These are phyloP conservation scores for Rhodeus uyekii DNA, from an alignment of 2,797 vertebrate species.

Conservation along the genomic window DNA sequence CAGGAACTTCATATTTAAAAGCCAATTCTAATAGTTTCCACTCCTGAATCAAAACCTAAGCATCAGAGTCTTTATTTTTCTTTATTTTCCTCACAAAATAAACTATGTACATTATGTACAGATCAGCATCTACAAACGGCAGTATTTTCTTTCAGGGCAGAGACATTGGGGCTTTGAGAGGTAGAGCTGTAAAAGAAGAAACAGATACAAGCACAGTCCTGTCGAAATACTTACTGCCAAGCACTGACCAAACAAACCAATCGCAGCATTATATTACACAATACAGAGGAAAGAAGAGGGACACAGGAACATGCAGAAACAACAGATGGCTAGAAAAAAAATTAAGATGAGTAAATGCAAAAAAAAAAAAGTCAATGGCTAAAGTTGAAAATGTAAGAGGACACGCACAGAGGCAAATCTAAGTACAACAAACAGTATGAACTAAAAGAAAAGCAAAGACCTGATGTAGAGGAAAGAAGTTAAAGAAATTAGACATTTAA, in stretches of 20 bases:
- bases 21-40: not conserved
- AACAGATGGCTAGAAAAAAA: not conserved
- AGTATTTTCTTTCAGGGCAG: conserved; percentile 35
- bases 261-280: conserved; percentile 13
- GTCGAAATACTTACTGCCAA: conserved; percentile 58
- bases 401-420: conserved; percentile 36
- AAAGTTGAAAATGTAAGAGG: conserved; percentile 34
- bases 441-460: conserved; percentile 13
- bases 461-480: conserved; percentile 47
- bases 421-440: conserved; percentile 35
- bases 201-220: conserved; percentile 26
- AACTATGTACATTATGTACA: conserved; percentile 50
- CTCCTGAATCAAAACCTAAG: not conserved
- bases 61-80: not conserved
- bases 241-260: conserved; percentile 48
- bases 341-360: conserved; percentile 1
- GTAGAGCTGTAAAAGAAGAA: conserved; percentile 55
- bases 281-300: not conserved
- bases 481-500: conserved; percentile 28
- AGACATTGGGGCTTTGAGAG: conserved; percentile 32
- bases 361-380: conserved; percentile 22
- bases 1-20: not conserved
- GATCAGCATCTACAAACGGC: conserved; percentile 42
- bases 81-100: conserved; percentile 22
- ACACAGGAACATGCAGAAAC: conserved; percentile 5